Evolutionary conservation across 2,113 vertebrate genomes (phyloP).

Genomic region (Myrmecobius fasciatus): DNA sequence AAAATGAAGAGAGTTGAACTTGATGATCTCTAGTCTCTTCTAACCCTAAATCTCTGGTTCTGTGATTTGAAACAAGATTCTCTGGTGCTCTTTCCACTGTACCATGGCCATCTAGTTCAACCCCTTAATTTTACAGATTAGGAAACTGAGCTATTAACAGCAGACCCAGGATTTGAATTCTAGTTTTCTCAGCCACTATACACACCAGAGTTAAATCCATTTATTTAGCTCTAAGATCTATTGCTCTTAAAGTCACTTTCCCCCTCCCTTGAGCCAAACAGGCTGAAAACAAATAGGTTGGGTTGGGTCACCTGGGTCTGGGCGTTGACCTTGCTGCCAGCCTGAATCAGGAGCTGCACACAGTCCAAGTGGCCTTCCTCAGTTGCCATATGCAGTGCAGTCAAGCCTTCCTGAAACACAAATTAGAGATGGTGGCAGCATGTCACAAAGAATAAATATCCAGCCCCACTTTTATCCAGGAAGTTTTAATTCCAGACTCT

Average conservation of each 20-base stretch:
- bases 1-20: too few species aligned
- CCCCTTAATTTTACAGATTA: too few species aligned
- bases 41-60: too few species aligned
- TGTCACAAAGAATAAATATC: neutral
- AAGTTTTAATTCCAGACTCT: neutral
- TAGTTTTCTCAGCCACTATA: neutral
- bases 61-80: too few species aligned
- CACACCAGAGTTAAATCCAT: neutral
- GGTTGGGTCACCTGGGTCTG: constrained; percentile 85
- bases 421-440: fast-evolving
- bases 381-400: constrained; percentile 87
- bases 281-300: fast-evolving
- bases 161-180: too few species aligned
- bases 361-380: constrained; percentile 84
- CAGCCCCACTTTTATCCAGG: too few species aligned
- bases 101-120: too few species aligned
- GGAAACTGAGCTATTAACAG: too few species aligned
- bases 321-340: constrained; percentile 84
- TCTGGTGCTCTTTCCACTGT: too few species aligned
- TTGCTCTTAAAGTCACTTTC: neutral
- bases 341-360: constrained; percentile 85
- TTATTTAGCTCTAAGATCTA: neutral
- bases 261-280: neutral
- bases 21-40: too few species aligned
- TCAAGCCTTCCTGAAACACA: constrained; percentile 88